These are phyloP conservation scores for Amphiduros pacificus DNA, from an alignment of 2,888 invertebrate genomes.

Conservation along the genomic window DNA sequence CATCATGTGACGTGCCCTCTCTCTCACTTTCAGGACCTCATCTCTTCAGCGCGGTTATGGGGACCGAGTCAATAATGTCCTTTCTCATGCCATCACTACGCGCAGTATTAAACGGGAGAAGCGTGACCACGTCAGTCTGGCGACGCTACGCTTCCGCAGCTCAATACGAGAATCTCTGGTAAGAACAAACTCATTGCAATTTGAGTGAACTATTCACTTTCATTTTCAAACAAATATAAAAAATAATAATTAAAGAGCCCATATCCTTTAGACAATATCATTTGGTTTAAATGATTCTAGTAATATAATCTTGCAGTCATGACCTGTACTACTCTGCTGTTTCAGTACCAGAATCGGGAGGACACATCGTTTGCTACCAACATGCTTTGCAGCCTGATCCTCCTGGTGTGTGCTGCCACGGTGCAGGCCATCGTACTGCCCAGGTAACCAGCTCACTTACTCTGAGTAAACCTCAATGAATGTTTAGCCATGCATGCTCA, in stretches of 20 bases:
- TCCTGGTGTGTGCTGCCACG: conserved; percentile 75
- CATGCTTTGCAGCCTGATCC: conserved; percentile 73
- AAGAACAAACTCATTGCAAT: too few relatives aligned
- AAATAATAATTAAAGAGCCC: too few relatives aligned
- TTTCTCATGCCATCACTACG: conserved; percentile 88
- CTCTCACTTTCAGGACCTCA: neutral
- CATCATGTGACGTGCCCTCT: too few relatives aligned
- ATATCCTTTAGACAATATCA: too few relatives aligned
- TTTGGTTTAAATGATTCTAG: too few relatives aligned
- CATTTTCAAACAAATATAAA: too few relatives aligned
- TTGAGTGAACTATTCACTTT: too few relatives aligned
- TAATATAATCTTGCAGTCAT: too few relatives aligned
- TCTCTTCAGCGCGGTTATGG: conserved; percentile 45
- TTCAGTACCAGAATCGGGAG: conserved; percentile 81
- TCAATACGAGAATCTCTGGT: conserved; percentile 81
- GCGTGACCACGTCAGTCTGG: conserved; percentile 81
- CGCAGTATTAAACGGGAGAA: conserved; percentile 88
- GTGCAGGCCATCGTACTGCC: conserved; percentile 81
- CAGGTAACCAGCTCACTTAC: too few relatives aligned
- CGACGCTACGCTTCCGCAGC: conserved; percentile 85
- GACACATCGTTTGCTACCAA: conserved; percentile 82
- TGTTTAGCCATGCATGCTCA: too few relatives aligned
- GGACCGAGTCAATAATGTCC: conserved; percentile 88
- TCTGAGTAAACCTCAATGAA: too few relatives aligned
- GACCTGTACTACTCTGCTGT: too few relatives aligned